Evolutionary conservation across 1,140 invertebrate genomes (phyloP), one percentile per base, ranked within the genome.

Genomic region (Trichogramma pretiosum): DNA sequence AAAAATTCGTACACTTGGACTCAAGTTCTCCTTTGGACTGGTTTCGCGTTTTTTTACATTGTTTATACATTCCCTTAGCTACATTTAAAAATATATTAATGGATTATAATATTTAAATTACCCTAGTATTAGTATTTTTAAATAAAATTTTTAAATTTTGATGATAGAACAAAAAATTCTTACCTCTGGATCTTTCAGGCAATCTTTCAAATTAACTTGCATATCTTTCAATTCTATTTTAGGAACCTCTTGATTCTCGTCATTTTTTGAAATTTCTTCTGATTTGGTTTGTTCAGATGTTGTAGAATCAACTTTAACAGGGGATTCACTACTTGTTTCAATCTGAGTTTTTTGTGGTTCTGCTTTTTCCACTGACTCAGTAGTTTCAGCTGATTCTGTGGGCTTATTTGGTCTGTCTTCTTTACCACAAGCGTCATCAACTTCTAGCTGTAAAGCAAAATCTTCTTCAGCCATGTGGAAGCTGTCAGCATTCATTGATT

Each of bases 141-240:
- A 11, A 40, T 40, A 10, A 4, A 39, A 4, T 16, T 40, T 17
- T 4, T 40, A 40, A 4, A n/a, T 24, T 19, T 30, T n/a, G n/a
- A n/a, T n/a, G n/a, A n/a, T n/a, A n/a, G n/a, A n/a, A n/a, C n/a
- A n/a, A n/a, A n/a, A 30, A 32, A 21, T 16, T 21, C 26, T 49
- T 38, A 51, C 49, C 30, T 66, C 62, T 0, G 54, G 60, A 5
- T 68, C 64, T 22, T 63, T 64, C 14, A 67, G 44, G 28, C 63
- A 68, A 51, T 68, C 65, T 32, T 64, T 65, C 13, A 67, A 42
- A 42, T 61, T 65, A 16, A 67, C 62, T 38, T 67, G 54, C 5
- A 65, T 59, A 38, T 65, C 63, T 48, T 65, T 67, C 16, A 68
- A 35, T 56, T 56, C 63, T 53, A 63, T 65, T 23, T 56, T 48